These are phyloP conservation scores for Cepphus grylle DNA, from an alignment of 2,113 vertebrate species.

Conservation along the genomic window DNA sequence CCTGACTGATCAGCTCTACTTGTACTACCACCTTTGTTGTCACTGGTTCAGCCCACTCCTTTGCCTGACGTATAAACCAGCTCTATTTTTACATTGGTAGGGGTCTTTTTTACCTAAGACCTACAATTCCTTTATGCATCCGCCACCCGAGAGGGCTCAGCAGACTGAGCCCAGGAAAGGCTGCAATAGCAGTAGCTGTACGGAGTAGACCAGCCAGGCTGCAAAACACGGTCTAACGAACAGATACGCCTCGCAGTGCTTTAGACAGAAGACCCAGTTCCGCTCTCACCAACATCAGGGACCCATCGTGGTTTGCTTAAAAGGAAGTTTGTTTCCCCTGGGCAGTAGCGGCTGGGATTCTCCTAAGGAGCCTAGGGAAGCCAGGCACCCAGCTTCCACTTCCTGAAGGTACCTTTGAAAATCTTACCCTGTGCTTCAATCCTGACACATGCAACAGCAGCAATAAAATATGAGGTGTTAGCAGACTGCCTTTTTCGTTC, in stretches of 20 bases:
- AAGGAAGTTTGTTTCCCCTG: neutral
- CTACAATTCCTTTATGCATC: neutral
- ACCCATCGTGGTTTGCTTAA: neutral
- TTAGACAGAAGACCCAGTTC: neutral
- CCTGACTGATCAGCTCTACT: neutral
- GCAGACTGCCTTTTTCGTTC: neutral
- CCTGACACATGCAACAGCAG: neutral
- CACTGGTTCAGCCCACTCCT: neutral
- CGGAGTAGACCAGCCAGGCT: neutral
- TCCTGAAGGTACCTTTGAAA: neutral
- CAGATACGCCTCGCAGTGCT: neutral
- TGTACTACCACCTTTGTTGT: neutral
- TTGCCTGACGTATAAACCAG: neutral
- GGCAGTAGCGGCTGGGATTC: neutral
- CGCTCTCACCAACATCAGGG: accelerated
- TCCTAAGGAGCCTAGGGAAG: neutral
- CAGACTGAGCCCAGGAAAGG: neutral
- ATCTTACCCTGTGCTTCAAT: neutral
- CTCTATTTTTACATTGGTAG: neutral
- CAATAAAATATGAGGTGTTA: neutral
- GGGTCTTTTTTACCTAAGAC: neutral
- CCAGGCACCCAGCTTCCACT: neutral
- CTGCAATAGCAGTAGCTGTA: neutral
- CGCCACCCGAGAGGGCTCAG: neutral
- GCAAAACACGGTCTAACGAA: accelerated